A percentile compares a stretch with the other conserved stretches of the same genome.
Evolutionary conservation across 1,140 invertebrate species (phyloP).

Genomic region (Magallana ariakensis): DNA sequence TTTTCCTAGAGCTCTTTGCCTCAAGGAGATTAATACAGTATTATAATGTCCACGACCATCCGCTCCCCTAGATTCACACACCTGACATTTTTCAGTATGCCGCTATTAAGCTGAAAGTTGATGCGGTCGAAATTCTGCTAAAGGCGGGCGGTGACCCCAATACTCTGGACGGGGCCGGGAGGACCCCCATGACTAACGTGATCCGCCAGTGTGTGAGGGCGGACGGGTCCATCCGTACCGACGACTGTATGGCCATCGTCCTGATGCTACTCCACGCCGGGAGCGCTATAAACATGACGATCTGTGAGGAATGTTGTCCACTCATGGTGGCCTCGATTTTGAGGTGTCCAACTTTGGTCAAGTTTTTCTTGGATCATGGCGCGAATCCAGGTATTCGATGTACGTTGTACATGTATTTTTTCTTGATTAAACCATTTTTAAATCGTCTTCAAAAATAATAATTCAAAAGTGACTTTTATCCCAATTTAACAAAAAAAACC

Average conservation of each 20-base stretch:
- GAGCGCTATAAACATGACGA: constrained; percentile 56
- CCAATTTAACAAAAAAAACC: background rate
- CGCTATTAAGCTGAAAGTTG: constrained; percentile 54
- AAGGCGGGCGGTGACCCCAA: constrained; percentile 57
- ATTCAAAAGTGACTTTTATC: background rate
- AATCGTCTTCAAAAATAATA: no score
- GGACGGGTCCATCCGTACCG: constrained; percentile 8
- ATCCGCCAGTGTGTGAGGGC: constrained; percentile 48
- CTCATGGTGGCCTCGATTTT: constrained; percentile 50
- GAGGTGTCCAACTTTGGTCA: constrained; percentile 44
- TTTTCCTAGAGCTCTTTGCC: no score
- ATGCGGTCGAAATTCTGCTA: constrained; percentile 56
- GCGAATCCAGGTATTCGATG: constrained; percentile 58
- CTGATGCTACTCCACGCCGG: constrained; percentile 57
- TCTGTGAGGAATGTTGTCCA: constrained; percentile 60
- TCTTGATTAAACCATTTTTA: background rate
- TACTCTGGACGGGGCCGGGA: constrained; percentile 53
- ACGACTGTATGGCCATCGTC: constrained; percentile 56
- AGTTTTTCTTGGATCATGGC: constrained; percentile 59
- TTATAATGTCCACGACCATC: no score
- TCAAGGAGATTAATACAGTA: no score
- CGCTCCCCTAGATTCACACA: no score
- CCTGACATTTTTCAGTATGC: constrained; percentile 53
- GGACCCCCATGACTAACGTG: constrained; percentile 60
- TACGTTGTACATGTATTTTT: constrained; percentile 44